Percentiles rank a stretch among this genome's conserved stretches.
phyloP scores from a whole-genome alignment of 1,140 invertebrate species.

The Dryas iulia region DNA sequence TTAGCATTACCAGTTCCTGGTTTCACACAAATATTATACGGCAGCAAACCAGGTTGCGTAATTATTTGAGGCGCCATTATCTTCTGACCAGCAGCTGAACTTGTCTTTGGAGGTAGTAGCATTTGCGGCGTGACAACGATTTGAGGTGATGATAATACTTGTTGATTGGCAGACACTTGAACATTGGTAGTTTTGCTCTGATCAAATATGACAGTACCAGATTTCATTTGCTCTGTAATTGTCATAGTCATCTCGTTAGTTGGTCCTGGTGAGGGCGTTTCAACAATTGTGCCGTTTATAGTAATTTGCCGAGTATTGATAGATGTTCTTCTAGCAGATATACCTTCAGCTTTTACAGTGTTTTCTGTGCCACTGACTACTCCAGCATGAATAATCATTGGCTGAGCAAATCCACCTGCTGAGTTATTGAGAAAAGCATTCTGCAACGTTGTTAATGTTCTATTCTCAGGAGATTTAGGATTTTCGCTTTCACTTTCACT shows the following conservation, averaged over 20 bases:
- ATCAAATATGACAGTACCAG: slow-evolving; percentile 71
- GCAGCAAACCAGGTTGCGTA: slow-evolving; percentile 69
- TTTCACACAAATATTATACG: slow-evolving; percentile 79
- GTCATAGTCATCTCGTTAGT: slow-evolving; percentile 77
- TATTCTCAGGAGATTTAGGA: slow-evolving; percentile 79
- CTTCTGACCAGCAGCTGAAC: slow-evolving; percentile 64
- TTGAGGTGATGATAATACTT: slow-evolving; percentile 75
- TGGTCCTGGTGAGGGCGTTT: slow-evolving; percentile 77
- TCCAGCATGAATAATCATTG: slow-evolving; percentile 74
- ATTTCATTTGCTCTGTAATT: slow-evolving; percentile 76
- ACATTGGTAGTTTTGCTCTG: slow-evolving; percentile 72
- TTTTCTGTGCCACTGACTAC: slow-evolving; percentile 71
- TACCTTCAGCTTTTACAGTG: slow-evolving; percentile 71
- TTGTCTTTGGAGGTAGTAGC: slow-evolving; percentile 71
- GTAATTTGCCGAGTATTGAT: slow-evolving; percentile 79
- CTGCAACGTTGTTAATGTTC: slow-evolving; percentile 75
- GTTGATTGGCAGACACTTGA: slow-evolving; percentile 69
- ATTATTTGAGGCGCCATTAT: slow-evolving; percentile 71
- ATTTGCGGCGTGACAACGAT: slow-evolving; percentile 77
- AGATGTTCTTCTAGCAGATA: slow-evolving; percentile 73
- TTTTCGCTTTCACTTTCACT: slow-evolving; percentile 87
- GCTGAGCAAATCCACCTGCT: slow-evolving; percentile 67
- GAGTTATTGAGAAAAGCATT: slow-evolving; percentile 65
- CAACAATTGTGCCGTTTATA: slow-evolving; percentile 79
- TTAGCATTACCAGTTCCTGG: slow-evolving; percentile 64